Evolutionary conservation across 2,888 invertebrate species (phyloP).

Genomic region (Tachystola acroxantha): DNA sequence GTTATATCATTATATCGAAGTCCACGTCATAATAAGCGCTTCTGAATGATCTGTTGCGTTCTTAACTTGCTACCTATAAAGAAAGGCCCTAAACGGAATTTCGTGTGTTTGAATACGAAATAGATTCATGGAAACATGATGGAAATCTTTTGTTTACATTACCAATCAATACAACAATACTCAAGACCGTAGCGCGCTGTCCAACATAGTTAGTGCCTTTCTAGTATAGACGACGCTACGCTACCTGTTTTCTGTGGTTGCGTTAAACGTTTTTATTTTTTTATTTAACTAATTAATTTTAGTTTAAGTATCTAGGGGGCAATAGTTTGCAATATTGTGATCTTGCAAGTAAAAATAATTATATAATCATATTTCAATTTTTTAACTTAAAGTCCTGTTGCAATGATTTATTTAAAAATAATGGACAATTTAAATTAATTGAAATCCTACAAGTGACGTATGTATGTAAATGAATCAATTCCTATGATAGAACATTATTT

Average conservation of each 20-base stretch:
- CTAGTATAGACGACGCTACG: too few species aligned
- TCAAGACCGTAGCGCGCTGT: too few species aligned
- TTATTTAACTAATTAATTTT: slow-evolving; percentile 8
- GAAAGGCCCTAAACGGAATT: too few species aligned
- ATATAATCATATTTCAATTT: slow-evolving; percentile 8
- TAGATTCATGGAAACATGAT: too few species aligned
- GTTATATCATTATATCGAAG: too few species aligned
- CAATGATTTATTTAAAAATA: slow-evolving; percentile 12
- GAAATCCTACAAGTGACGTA: slow-evolving; percentile 1
- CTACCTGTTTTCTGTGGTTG: too few species aligned
- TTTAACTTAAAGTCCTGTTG: slow-evolving; percentile 11
- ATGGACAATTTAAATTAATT: slow-evolving; percentile 11
- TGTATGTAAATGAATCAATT: background rate
- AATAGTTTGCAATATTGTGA: slow-evolving; percentile 14
- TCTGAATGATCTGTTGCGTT: slow-evolving; percentile 4
- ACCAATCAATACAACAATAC: too few species aligned
- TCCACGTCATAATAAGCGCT: slow-evolving; percentile 4
- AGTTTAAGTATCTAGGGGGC: slow-evolving; percentile 10
- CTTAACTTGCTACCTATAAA: too few species aligned
- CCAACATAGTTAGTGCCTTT: too few species aligned
- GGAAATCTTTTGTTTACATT: too few species aligned
- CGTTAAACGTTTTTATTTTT: slow-evolving; percentile 7
- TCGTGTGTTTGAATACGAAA: too few species aligned
- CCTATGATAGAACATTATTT: slow-evolving; percentile 8
- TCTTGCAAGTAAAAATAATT: slow-evolving; percentile 16